phyloP scores from a whole-genome alignment of 2,113 vertebrate species.

The Phrynocephalus versicolor region DNA sequence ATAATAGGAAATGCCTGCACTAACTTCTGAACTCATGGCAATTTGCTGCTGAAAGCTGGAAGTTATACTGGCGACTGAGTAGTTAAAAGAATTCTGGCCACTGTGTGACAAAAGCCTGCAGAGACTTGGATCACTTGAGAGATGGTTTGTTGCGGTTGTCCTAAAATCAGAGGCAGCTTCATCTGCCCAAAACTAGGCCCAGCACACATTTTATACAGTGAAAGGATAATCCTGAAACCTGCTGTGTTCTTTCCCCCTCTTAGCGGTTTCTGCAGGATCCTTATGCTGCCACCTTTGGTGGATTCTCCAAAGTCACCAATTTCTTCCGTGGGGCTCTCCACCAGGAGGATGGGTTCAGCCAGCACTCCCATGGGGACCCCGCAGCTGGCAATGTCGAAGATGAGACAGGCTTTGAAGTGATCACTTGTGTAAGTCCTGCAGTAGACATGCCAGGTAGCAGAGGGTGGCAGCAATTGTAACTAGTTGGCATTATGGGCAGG shows the following conservation, averaged over 20 bases:
- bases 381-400: constrained; percentile 71
- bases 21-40: no score
- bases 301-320: constrained; percentile 92
- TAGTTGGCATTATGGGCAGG: not conserved
- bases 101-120: no score
- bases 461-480: not conserved
- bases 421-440: constrained; percentile 83
- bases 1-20: no score
- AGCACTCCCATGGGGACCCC: constrained; percentile 37
- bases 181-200: not conserved
- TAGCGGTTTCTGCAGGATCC: constrained; percentile 92
- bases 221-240: not conserved
- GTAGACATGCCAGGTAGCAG: no score
- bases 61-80: no score
- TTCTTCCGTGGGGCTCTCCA: constrained; percentile 88
- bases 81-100: not conserved
- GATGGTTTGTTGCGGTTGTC: no score
- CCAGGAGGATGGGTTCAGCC: constrained; percentile 70
- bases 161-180: not conserved
- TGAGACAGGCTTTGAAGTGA: constrained; percentile 90
- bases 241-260: not conserved
- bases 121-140: not conserved
- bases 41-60: no score
- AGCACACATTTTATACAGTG: not conserved
- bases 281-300: constrained; percentile 89